Evolutionary conservation across 2,888 invertebrate species (phyloP).

Genomic region (Monopis laevigella): DNA sequence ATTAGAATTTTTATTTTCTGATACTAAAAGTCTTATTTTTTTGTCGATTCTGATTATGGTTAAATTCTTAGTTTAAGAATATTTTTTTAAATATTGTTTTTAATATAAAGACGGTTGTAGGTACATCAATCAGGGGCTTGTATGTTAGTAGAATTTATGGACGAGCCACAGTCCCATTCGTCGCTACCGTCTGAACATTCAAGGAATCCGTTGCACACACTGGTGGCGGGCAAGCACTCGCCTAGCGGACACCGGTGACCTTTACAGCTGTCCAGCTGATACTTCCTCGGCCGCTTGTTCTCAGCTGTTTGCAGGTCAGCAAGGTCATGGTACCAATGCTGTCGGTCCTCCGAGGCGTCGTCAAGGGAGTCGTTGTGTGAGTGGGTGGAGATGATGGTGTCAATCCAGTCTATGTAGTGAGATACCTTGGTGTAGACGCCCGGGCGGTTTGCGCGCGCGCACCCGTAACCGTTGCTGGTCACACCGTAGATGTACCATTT

Average conservation of each 20-base stretch:
- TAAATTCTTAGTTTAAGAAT: constrained; percentile 22
- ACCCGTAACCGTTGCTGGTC: constrained; percentile 83
- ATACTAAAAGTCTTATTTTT: no score
- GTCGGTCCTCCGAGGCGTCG: constrained; percentile 27
- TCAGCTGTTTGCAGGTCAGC: constrained; percentile 52
- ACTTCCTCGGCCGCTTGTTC: constrained; percentile 33
- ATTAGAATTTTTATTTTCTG: no score
- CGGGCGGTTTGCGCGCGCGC: constrained; percentile 79
- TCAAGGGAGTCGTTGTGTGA: constrained; percentile 23
- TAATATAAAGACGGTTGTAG: not conserved
- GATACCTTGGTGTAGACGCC: constrained; percentile 85
- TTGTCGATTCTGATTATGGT: no score
- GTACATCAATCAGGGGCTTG: constrained; percentile 40
- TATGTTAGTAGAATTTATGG: constrained; percentile 31
- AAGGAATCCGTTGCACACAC: constrained; percentile 80
- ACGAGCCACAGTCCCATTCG: constrained; percentile 67
- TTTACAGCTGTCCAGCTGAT: constrained; percentile 55
- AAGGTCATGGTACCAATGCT: no score
- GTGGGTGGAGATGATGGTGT: constrained; percentile 50
- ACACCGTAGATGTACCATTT: constrained; percentile 71
- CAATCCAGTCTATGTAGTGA: constrained; percentile 78
- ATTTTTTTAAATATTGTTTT: not conserved
- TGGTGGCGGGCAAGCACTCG: constrained; percentile 75
- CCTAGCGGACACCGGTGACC: constrained; percentile 81
- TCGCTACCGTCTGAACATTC: constrained; percentile 83